Evolutionary conservation across 2,113 vertebrate genomes (phyloP).

Genomic region (Nerophis ophidion): DNA sequence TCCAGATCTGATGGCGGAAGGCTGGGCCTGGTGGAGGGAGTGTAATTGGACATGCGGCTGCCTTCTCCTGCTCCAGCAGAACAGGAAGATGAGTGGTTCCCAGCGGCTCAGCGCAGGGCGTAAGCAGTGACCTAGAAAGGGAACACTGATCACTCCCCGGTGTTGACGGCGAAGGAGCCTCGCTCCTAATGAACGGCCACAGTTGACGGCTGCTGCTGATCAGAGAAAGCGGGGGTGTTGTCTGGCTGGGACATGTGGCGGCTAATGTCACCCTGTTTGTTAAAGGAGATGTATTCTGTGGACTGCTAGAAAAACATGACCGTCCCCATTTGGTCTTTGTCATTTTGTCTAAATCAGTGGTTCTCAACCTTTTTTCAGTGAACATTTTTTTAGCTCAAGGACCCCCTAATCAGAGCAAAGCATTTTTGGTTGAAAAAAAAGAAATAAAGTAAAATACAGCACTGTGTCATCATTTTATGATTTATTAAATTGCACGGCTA

Average conservation of each 20-base stretch:
- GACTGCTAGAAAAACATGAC: background rate
- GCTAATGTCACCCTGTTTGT: constrained; percentile 3
- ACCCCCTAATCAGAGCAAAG: too few relatives aligned
- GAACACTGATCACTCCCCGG: constrained; percentile 68
- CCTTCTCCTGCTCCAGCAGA: constrained; percentile 48
- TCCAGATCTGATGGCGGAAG: constrained; percentile 60
- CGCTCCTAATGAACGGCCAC: constrained; percentile 31
- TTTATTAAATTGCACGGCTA: too few relatives aligned
- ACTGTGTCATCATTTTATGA: too few relatives aligned
- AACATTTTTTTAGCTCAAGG: too few relatives aligned
- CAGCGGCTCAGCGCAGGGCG: constrained; percentile 62
- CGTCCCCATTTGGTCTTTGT: background rate
- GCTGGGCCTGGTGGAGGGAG: constrained; percentile 45
- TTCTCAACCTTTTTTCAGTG: too few relatives aligned
- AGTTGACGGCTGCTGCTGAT: constrained; percentile 40
- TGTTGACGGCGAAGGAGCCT: constrained; percentile 48
- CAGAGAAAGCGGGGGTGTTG: constrained; percentile 25
- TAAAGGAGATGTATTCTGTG: background rate
- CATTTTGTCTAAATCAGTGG: too few relatives aligned
- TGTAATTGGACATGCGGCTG: constrained; percentile 67
- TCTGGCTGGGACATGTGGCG: constrained; percentile 14
- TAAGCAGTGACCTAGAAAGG: constrained; percentile 75
- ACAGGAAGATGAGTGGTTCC: constrained; percentile 47
- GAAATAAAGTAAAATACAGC: too few relatives aligned
- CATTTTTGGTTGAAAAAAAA: too few relatives aligned